These are phyloP conservation scores for Bothrops jararaca DNA, from an alignment of 2,113 vertebrate genomes.

Conservation along the genomic window DNA sequence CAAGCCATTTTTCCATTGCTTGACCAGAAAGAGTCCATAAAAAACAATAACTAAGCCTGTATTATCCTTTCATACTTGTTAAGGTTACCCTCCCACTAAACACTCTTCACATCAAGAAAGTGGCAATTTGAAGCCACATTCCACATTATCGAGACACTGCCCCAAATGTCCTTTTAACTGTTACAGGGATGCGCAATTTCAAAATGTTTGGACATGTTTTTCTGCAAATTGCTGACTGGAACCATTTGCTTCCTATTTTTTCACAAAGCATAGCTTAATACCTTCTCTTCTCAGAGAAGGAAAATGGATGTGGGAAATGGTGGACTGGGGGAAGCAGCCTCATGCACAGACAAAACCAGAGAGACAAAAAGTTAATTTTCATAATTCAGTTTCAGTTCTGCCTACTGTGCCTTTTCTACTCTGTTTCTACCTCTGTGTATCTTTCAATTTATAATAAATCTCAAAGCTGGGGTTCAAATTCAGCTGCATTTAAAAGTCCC, in stretches of 20 bases:
- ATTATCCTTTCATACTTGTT: not conserved
- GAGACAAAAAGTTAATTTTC: not conserved
- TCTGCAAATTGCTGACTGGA: constrained; percentile 45
- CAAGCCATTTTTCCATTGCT: not conserved
- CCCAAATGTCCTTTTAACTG: not conserved
- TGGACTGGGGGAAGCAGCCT: not conserved
- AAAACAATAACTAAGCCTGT: not conserved
- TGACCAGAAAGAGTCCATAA: not conserved
- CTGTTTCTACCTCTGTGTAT: not conserved
- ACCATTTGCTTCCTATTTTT: constrained; percentile 49
- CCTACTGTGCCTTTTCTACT: not conserved
- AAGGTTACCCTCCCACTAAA: not conserved
- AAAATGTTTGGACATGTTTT: not conserved
- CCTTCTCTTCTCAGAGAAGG: not conserved
- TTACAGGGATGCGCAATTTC: not conserved
- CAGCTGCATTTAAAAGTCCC: not conserved
- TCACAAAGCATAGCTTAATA: constrained; percentile 57
- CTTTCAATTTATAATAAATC: not conserved
- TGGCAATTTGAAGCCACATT: not conserved
- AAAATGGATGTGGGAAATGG: not conserved
- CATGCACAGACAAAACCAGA: not conserved
- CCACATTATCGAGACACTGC: not conserved
- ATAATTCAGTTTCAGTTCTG: constrained; percentile 6
- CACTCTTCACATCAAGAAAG: not conserved
- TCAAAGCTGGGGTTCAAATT: not conserved